Conservation (phyloP, 2,888 invertebrate species). For the Hyles lineata region DNA sequence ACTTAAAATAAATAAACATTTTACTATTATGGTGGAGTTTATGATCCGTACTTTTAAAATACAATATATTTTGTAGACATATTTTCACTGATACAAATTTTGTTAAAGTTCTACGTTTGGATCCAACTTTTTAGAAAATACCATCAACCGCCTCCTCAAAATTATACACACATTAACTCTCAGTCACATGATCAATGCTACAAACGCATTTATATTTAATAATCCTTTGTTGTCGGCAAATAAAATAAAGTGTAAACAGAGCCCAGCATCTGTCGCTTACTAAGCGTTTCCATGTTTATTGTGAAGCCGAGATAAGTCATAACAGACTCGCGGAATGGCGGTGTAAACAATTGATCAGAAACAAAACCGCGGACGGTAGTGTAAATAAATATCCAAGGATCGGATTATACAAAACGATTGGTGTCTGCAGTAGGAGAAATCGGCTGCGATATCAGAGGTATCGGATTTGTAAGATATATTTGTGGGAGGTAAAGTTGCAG, state of each 20-base stretch:
- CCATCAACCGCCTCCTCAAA: not conserved
- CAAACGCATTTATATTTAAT: not conserved
- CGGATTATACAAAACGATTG: not conserved
- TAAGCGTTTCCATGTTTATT: slow-evolving; percentile 18
- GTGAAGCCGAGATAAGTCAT: slow-evolving; percentile 18
- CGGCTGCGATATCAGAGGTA: not conserved
- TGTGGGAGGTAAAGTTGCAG: too few species aligned
- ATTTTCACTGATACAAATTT: too few species aligned
- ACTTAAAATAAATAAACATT: not conserved
- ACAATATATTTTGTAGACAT: too few species aligned
- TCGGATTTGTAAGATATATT: not conserved
- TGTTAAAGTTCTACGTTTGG: too few species aligned
- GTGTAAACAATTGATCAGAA: slow-evolving; percentile 15
- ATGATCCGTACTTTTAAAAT: too few species aligned
- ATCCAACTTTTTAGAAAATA: too few species aligned
- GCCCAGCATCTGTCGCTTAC: slow-evolving; percentile 9
- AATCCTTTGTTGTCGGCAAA: slow-evolving; percentile 11
- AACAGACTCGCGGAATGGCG: not conserved
- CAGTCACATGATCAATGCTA: not conserved
- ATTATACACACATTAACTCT: not conserved
- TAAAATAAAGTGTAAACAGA: slow-evolving; percentile 17
- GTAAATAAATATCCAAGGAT: slow-evolving; percentile 7
- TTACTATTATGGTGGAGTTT: too few species aligned
- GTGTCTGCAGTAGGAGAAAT: not conserved
- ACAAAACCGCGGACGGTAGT: not conserved